Evolutionary conservation across 2,113 vertebrate genomes (phyloP).

Genomic region (Theristicus caerulescens): DNA sequence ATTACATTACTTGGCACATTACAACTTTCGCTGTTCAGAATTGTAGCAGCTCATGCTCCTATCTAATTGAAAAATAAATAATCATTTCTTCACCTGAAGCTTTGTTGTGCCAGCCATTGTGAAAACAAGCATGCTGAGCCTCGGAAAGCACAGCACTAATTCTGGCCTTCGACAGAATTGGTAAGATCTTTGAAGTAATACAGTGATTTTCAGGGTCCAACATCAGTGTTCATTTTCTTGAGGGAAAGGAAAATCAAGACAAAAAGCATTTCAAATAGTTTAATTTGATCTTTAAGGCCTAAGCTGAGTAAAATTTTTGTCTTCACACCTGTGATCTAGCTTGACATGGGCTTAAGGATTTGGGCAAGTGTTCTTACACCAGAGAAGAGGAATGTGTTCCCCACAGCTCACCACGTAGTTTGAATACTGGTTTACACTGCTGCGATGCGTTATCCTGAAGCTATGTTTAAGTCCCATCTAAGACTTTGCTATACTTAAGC

Average conservation of each 20-base stretch:
- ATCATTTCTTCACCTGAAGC: neutral
- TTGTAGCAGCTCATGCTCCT: neutral
- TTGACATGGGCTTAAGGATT: neutral
- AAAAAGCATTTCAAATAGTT: neutral
- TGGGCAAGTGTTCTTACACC: neutral
- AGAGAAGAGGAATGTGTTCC: accelerated
- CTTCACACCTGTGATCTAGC: neutral
- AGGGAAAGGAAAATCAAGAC: neutral
- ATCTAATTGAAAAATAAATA: neutral
- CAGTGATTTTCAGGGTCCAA: neutral
- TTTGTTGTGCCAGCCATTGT: neutral
- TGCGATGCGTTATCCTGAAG: accelerated
- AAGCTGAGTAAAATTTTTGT: neutral
- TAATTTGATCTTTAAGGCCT: neutral
- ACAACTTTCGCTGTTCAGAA: neutral
- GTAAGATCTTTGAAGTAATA: neutral
- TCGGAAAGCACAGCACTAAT: neutral
- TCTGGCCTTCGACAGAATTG: neutral
- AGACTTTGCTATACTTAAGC: neutral
- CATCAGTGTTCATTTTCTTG: neutral
- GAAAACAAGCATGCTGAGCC: neutral
- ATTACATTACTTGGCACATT: neutral
- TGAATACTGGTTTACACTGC: neutral
- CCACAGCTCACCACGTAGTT: accelerated
- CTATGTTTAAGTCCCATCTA: neutral